phyloP scores from a whole-genome alignment of 2,888 invertebrate species.

The Sarcophaga subvicina region DNA sequence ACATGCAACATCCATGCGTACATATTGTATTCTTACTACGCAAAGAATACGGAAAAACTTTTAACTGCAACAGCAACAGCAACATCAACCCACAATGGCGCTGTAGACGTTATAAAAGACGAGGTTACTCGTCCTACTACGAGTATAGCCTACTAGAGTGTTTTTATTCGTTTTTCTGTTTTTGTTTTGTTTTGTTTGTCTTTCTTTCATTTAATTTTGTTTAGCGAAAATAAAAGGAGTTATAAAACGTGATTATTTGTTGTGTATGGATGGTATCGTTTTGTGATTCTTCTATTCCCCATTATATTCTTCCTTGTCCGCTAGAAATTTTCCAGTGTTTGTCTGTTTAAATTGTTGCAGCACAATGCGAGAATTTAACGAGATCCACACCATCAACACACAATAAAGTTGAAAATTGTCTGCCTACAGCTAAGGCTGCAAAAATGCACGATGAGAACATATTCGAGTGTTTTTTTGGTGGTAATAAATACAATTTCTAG shows the following conservation, averaged over 20 bases:
- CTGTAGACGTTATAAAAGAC: slow-evolving; percentile 55
- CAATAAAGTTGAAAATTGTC: slow-evolving; percentile 59
- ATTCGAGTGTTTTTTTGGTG: not conserved
- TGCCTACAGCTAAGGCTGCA: not conserved
- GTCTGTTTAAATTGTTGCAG: slow-evolving; percentile 54
- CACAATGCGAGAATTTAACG: slow-evolving; percentile 53
- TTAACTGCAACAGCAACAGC: slow-evolving; percentile 33
- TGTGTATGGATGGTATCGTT: not conserved
- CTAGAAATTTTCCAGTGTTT: slow-evolving; percentile 42
- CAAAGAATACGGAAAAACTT: slow-evolving; percentile 32
- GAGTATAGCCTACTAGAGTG: slow-evolving; percentile 34
- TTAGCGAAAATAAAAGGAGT: slow-evolving; percentile 23
- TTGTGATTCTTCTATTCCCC: not conserved
- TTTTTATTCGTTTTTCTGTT: slow-evolving; percentile 24
- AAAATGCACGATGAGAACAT: slow-evolving; percentile 20
- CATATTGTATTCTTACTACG: slow-evolving; percentile 8
- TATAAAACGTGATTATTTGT: slow-evolving; percentile 60
- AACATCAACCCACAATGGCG: slow-evolving; percentile 67
- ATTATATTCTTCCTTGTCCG: slow-evolving; percentile 43
- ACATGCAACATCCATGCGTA: slow-evolving; percentile 10
- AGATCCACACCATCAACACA: slow-evolving; percentile 64
- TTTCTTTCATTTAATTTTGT: slow-evolving; percentile 30
- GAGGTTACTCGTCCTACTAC: slow-evolving; percentile 12
- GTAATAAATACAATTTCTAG: slow-evolving; percentile 32
- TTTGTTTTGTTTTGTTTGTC: not conserved